Percentiles rank a stretch among this genome's conserved stretches.
phyloP scores from a whole-genome alignment of 2,888 invertebrate species.

The Schizaphis graminum region DNA sequence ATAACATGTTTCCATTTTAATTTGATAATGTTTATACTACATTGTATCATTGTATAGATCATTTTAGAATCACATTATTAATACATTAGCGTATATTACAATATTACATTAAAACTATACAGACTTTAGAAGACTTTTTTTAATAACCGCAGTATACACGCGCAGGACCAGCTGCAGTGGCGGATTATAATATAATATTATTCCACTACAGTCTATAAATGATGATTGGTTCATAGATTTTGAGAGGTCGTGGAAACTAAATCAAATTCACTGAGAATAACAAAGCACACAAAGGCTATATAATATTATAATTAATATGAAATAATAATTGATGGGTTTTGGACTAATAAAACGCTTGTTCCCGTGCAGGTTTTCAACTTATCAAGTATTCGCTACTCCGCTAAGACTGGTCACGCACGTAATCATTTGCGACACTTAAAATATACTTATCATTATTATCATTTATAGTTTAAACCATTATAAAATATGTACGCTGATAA shows the following conservation, averaged over 20 bases:
- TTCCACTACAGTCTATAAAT: neutral
- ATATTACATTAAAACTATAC: neutral
- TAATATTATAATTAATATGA: neutral
- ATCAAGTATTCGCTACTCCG: neutral
- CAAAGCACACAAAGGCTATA: neutral
- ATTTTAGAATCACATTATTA: too few relatives aligned
- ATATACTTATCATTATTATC: neutral
- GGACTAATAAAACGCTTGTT: neutral
- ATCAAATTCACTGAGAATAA: neutral
- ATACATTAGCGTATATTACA: too few relatives aligned
- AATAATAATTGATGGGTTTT: neutral
- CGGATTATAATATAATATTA: neutral
- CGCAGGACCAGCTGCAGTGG: too few relatives aligned
- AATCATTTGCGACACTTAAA: neutral
- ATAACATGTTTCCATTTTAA: too few relatives aligned
- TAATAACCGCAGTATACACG: neutral
- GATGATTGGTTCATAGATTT: neutral
- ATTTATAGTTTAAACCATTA: neutral
- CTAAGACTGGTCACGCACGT: neutral
- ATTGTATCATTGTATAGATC: too few relatives aligned
- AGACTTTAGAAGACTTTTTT: neutral
- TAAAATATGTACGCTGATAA: neutral
- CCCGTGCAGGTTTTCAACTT: too few relatives aligned
- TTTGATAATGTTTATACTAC: neutral
- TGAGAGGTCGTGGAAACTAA: neutral